Base-by-base conservation (phyloP, 1,140 invertebrate genomes). In the Pogonomyrmex californicus region DNA sequence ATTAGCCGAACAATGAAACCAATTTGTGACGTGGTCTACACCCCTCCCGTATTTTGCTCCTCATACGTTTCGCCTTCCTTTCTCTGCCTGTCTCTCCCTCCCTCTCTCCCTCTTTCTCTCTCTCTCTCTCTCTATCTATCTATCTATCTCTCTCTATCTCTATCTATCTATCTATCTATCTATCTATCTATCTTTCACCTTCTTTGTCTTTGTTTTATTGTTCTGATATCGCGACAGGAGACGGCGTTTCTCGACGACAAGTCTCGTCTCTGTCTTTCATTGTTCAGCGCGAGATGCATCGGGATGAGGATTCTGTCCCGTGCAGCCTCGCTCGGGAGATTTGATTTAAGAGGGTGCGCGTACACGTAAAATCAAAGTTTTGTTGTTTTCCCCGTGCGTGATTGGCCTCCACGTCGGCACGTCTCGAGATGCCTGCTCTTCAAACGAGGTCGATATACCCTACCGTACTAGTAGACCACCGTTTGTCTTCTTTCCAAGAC, bases 1-100 rank as follows among this genome's bases (percentile, higher is more conserved):
- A 93, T 94, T 94, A 94, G 86, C 78, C 87, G 93, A 94, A 94
- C 93, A 94, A 94, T 94, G 93, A 92, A 91, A 93, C 91, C 91
- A 91, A 94, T 94, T 94, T 93, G 93, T 91, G 87, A 91, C 91
- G 83, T 85, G 90, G 85, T 73, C 47, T 47, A 9, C 38, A 30
- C 58, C 65, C n/a, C 51, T 47, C 54, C 51, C 38, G 36, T 38
- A 23, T 14, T n/a, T 30, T 33, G 4, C 23, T 62, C 63, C 23
- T 82, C 65, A 14, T 14, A 5, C 88, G 10, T 77, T 60, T 41
- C n/a, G 36, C 88, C 17, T 65, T 4, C 51, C 60, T 58, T 14
- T 82, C 41, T 44, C 41, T 66, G 14, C 63, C 23, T 6, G 33
- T 62, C 47, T 63, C 33, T 1, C 33, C 44, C 6, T 75, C 23